Conservation (phyloP, 2,888 invertebrate species). For the Ichneumoninae sp. region DNA sequence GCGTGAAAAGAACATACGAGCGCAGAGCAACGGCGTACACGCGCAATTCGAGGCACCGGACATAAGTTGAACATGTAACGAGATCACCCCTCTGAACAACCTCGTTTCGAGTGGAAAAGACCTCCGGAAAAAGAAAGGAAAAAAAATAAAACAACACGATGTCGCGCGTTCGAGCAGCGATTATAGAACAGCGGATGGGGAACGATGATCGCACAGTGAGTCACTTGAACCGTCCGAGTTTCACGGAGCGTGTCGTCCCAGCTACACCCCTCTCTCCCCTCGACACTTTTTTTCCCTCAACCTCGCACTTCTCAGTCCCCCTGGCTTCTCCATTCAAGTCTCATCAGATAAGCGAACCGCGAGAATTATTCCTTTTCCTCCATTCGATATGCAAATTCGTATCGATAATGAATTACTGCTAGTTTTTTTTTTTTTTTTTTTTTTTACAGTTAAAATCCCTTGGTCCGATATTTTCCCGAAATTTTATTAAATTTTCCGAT, state of each 20-base stretch:
- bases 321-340: constrained; percentile 28
- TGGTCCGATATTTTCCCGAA: not conserved
- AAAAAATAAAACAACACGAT: constrained; percentile 4
- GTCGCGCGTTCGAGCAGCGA: constrained; percentile 3
- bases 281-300: not conserved
- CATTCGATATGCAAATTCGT: constrained; percentile 13
- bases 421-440: not conserved
- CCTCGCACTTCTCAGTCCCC: constrained; percentile 14
- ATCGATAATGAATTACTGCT: not conserved
- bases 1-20: not conserved
- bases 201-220: constrained; percentile 44
- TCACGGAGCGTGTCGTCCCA: constrained; percentile 78
- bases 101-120: constrained; percentile 15
- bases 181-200: constrained; percentile 6
- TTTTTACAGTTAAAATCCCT: not conserved
- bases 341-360: constrained; percentile 31
- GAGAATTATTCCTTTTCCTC: constrained; percentile 33
- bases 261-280: constrained; percentile 62
- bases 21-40: not conserved
- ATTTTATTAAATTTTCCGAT: not conserved
- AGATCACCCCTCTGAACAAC: not conserved
- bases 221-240: constrained; percentile 50
- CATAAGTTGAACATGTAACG: not conserved
- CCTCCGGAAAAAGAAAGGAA: constrained; percentile 15
- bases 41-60: constrained; percentile 21